These are phyloP conservation scores for Trachelipus rathkii DNA, from an alignment of 1,140 invertebrate genomes.

Conservation along the genomic window DNA sequence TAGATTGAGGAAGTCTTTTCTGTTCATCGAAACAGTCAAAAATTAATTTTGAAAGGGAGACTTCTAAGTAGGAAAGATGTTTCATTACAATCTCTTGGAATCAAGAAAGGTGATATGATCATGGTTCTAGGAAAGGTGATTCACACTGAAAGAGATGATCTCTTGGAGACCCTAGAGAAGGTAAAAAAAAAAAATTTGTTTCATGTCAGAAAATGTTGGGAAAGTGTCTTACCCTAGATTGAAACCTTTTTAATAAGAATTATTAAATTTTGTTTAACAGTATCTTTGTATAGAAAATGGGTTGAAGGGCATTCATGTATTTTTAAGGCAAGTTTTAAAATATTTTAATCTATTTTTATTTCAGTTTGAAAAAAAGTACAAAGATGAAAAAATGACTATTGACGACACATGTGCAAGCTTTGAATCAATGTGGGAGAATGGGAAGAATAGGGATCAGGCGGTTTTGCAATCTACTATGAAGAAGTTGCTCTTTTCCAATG, in stretches of 20 bases:
- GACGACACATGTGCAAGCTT: neutral
- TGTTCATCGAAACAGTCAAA: neutral
- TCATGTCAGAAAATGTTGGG: neutral
- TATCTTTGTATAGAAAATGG: too few relatives aligned
- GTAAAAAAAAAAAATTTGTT: neutral
- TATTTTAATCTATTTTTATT: too few relatives aligned
- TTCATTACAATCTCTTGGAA: neutral
- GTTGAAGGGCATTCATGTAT: too few relatives aligned
- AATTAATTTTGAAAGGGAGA: neutral
- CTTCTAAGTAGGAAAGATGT: neutral
- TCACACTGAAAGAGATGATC: neutral
- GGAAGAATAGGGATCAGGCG: neutral
- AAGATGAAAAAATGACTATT: neutral
- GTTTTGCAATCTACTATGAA: neutral
- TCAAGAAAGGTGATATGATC: neutral
- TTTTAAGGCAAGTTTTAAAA: too few relatives aligned
- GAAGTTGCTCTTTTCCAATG: neutral
- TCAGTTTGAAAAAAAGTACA: slow-evolving; percentile 1
- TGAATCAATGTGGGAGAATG: neutral
- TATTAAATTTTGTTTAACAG: neutral
- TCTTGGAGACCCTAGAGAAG: neutral
- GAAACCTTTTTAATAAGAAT: neutral
- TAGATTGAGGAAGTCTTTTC: neutral
- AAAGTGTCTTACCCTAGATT: neutral
- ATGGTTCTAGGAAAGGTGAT: neutral